Base-by-base conservation (phyloP, 2,113 vertebrate genomes). In the Macroglossus sobrinus region DNA sequence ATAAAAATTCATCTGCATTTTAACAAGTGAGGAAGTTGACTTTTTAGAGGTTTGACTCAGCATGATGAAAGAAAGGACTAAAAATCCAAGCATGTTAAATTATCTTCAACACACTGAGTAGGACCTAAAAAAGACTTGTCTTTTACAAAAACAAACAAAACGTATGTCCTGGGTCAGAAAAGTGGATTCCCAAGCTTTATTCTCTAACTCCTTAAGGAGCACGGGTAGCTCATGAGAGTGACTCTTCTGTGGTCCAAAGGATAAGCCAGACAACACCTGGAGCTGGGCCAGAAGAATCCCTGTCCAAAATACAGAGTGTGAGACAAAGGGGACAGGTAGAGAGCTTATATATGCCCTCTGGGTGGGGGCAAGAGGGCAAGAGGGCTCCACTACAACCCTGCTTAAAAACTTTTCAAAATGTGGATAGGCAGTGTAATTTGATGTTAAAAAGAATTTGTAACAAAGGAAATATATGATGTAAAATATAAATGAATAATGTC, bases 1-100 rank as follows among this genome's bases (percentile, higher is more conserved):
- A 78, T 61, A 94, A 94, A 97, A 96, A 71, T 75, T 68, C 30
- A 47, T 91, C 53, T 76, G 75, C 53, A 26, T 91, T 96, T 92
- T 64, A 96, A 76, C 50, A 50, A 63, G 28, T 14, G 33, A 53
- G 84, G 53, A 26, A 76, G 61, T 18, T 94, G 85, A 93, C 55
- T 76, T 94, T 95, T 95, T 6, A 43, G 71, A 94, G 43, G 13
- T 47, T 84, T 93, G 84, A 90, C 59, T 94, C 80, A 66, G 71
- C 9, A 19, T 53, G 12, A 30, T 28, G 71, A 71, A 92, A 80
- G 55, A 94, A 84, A 55, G 69, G 22, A 63, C 0, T 16, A 85
- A 18, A 94, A 95, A 72, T 61, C 45, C 76, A 95, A 91, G 66
- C 57, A 90, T 64, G 90, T 96, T 15, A 79, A 94, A 90, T 92